Evolutionary conservation across 2,113 vertebrate species (phyloP).

Genomic region (Cyprinodon tularosa): DNA sequence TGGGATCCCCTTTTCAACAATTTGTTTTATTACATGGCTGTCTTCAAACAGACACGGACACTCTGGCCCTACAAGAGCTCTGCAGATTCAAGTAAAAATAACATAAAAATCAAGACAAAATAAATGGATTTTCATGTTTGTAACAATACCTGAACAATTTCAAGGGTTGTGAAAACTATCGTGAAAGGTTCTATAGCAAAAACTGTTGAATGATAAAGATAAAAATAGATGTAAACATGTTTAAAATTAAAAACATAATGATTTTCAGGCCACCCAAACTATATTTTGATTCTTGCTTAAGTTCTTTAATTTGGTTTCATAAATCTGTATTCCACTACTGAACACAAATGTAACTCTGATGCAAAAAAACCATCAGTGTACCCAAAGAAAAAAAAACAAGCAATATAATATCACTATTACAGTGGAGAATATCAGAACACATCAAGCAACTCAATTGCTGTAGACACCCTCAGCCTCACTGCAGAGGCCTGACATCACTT

Average conservation of each 20-base stretch:
- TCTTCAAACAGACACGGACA: neutral
- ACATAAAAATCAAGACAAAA: neutral
- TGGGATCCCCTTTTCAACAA: neutral
- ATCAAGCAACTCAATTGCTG: constrained; percentile 26
- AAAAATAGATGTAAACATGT: neutral
- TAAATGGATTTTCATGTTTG: neutral
- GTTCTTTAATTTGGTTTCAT: neutral
- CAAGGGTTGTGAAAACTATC: too few relatives aligned
- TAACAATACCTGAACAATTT: neutral
- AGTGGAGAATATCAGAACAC: constrained; percentile 18
- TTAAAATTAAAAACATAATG: constrained; percentile 9
- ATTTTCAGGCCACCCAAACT: constrained; percentile 25
- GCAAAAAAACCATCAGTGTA: neutral
- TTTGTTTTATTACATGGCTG: neutral
- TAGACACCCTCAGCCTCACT: constrained; percentile 65
- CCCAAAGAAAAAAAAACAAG: neutral
- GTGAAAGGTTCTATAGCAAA: neutral
- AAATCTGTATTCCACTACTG: neutral
- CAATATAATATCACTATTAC: constrained; percentile 9
- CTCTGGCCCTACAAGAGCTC: neutral
- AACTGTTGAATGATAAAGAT: neutral
- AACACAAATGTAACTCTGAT: neutral
- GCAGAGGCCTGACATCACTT: constrained; percentile 79
- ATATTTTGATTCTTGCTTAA: neutral
- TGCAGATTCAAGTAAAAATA: neutral